A percentile compares a stretch with the other conserved stretches of the same genome.
phyloP scores from a whole-genome alignment of 2,888 invertebrate species.

The Zhuqinia jingwanae region DNA sequence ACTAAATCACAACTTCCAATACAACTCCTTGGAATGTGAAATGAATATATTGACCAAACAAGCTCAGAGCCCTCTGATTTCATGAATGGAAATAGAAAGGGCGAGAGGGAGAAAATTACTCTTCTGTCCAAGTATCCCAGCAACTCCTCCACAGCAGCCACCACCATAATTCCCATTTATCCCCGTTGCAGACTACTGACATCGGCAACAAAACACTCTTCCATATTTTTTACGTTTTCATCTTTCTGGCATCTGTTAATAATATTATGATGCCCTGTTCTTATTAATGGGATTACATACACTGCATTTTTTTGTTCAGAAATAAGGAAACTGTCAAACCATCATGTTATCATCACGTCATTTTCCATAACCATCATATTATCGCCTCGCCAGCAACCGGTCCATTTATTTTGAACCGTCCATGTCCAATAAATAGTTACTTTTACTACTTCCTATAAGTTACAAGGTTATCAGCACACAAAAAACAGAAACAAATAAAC shows the following conservation, averaged over 20 bases:
- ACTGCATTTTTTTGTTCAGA: too few species aligned
- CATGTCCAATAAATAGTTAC: not conserved
- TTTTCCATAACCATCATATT: not conserved
- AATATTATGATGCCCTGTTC: too few species aligned
- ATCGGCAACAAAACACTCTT: not conserved
- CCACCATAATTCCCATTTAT: not conserved
- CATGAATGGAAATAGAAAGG: not conserved
- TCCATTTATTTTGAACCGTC: not conserved
- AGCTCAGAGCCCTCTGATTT: not conserved
- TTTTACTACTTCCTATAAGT: too few species aligned
- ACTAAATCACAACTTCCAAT: too few species aligned
- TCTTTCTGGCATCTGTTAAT: not conserved
- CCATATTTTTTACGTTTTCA: not conserved
- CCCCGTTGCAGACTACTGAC: too few species aligned
- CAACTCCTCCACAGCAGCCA: not conserved
- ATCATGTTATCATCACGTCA: constrained; percentile 25
- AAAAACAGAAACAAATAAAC: not conserved
- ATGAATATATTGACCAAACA: constrained; percentile 33
- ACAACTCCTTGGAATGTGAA: not conserved
- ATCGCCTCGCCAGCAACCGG: too few species aligned
- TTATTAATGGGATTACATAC: too few species aligned
- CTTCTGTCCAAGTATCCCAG: constrained; percentile 20
- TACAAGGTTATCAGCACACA: too few species aligned
- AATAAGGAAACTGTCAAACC: too few species aligned
- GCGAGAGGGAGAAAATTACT: not conserved